Evolutionary conservation across 2,113 vertebrate genomes (phyloP), one percentile per base, ranked within the genome.

Genomic region (Pitta sordida): DNA sequence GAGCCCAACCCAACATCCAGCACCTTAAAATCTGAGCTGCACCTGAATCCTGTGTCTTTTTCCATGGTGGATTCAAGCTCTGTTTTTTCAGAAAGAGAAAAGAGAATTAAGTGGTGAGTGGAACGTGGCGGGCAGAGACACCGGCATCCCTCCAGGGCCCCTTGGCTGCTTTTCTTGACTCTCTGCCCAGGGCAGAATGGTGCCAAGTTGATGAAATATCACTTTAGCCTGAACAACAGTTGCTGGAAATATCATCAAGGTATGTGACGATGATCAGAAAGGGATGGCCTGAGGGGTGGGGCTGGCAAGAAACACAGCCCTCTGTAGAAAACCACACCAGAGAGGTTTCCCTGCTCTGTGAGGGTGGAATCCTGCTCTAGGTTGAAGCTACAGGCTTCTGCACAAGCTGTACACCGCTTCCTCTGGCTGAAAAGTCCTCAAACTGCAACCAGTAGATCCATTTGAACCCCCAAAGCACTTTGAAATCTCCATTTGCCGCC

Each of bases 141-240:
- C 2, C 2, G 83, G 37, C 26, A 1, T 83, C 92, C 90, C 71
- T 90, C 51, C 71, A 48, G 86, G 95, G 95, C 95, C 94, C 67
- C 92, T 90, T 8, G 0, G 24, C 65, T 91, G 88, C 95, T 94
- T 91, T 88, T 86, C 76, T 94, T 95, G 95, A 70, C 56, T 55
- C 55, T 70, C 76, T 90, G 90, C 92, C 90, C 68, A 69, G 82
- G 63, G 64, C 75, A 86, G 86, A 78, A 82, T 0, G 0, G 36
- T 5, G 92, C 94, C 92, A 93, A 93, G 60, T 49, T 77, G 30
- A 76, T 94, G 93, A 96, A 96, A 91, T 88, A 81, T 80, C 92
- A 39, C 56, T 93, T 88, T 56, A 93, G 43, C 68, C 83, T 77
- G 55, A 95, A 84, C 68, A 90, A 64, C 87, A 62, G 93, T 93